phyloP scores from a whole-genome alignment of 2,113 vertebrate genomes.

The Melanerpes formicivorus region DNA sequence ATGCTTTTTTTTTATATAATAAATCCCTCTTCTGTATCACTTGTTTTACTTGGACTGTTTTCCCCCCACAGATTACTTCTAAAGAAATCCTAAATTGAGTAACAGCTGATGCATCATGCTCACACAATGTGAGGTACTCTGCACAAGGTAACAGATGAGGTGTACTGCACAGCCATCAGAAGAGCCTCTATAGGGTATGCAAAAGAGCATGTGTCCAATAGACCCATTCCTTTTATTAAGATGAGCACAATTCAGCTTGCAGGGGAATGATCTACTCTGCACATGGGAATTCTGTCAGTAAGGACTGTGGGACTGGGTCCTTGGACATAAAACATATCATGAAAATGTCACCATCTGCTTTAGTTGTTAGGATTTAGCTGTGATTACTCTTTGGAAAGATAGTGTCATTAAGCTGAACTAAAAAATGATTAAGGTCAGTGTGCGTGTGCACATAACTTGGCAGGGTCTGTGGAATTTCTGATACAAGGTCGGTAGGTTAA shows the following conservation, averaged over 20 bases:
- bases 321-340: not conserved
- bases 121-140: not conserved
- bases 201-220: not conserved
- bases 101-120: not conserved
- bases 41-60: not conserved
- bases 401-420: constrained; percentile 20
- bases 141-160: not conserved
- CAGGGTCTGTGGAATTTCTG: constrained; percentile 56
- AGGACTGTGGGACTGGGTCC: not conserved
- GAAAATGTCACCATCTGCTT: constrained; percentile 51
- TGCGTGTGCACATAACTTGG: not conserved
- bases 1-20: not conserved
- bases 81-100: not conserved
- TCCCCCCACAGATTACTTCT: not conserved
- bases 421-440: constrained; percentile 25
- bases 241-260: not conserved
- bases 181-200: not conserved
- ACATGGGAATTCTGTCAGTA: not conserved
- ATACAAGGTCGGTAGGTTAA: constrained; percentile 17
- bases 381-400: constrained; percentile 18
- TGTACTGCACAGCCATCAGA: not conserved
- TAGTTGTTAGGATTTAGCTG: constrained; percentile 18
- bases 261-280: not conserved
- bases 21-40: not conserved
- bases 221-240: not conserved